Evolutionary conservation across 2,888 invertebrate species (phyloP).

Genomic region (Eupithecia exiguata): DNA sequence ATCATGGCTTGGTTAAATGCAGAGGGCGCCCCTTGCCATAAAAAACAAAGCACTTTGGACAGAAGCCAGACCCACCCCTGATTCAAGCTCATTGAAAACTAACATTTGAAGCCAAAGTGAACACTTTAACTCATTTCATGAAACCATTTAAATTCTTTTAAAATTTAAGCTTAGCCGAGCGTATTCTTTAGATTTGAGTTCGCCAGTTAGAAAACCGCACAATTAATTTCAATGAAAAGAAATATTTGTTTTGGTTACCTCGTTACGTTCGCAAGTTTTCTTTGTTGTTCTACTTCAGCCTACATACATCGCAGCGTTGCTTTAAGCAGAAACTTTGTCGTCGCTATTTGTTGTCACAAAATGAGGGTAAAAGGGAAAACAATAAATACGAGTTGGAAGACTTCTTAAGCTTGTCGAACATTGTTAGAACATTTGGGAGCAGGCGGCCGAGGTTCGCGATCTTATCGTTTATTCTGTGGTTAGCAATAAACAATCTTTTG

Average conservation of each 20-base stretch:
- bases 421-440: constrained; percentile 40
- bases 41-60: constrained; percentile 80
- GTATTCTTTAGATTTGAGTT: constrained; percentile 19
- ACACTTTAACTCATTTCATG: constrained; percentile 69
- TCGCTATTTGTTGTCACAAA: constrained; percentile 27
- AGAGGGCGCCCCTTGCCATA: constrained; percentile 62
- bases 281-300: constrained; percentile 4
- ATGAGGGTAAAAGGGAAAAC: constrained; percentile 36
- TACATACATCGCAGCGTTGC: constrained; percentile 4
- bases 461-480: constrained; percentile 41
- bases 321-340: constrained; percentile 18
- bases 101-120: constrained; percentile 70
- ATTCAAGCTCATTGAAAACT: constrained; percentile 75
- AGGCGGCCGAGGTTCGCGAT: constrained; percentile 43
- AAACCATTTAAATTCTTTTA: constrained; percentile 57
- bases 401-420: constrained; percentile 43
- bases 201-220: constrained; percentile 5
- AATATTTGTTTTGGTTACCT: constrained; percentile 3
- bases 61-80: constrained; percentile 67
- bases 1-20: constrained; percentile 62
- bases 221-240: not conserved
- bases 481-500: constrained; percentile 63
- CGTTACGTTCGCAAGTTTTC: constrained; percentile 9
- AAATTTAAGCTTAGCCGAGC: constrained; percentile 34
- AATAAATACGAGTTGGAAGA: constrained; percentile 37